A percentile compares a stretch with the other conserved stretches of the same genome.
Conservation (phyloP, 2,888 invertebrate species). For the Pomacea canaliculata region DNA sequence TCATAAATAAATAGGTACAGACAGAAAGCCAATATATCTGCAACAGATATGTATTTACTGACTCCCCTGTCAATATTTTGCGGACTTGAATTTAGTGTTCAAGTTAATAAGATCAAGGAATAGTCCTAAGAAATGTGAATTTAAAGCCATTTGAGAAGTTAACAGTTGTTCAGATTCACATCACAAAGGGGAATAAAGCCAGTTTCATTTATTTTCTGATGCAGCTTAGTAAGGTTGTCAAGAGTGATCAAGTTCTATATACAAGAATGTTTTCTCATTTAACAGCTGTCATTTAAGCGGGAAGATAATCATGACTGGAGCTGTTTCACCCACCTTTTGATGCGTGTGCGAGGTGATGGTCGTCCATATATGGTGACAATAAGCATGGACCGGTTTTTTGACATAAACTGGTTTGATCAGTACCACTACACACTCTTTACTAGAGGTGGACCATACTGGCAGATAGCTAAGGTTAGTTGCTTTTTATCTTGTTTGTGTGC, state of each 20-base stretch:
- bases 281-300: slow-evolving; percentile 85
- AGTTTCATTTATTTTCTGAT: no score
- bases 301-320: slow-evolving; percentile 81
- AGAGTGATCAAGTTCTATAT: no score
- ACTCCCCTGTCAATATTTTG: no score
- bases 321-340: slow-evolving; percentile 80
- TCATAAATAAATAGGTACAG: no score
- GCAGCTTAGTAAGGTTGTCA: no score
- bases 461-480: slow-evolving; percentile 80
- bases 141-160: background rate
- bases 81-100: background rate
- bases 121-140: no score
- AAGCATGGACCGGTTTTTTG: slow-evolving; percentile 74
- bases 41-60: no score
- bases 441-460: slow-evolving; percentile 99
- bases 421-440: slow-evolving; percentile 90
- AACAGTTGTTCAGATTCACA: background rate
- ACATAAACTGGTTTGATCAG: slow-evolving; percentile 90
- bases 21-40: no score
- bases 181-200: no score
- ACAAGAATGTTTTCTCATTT: slow-evolving; percentile 47
- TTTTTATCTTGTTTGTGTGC: background rate
- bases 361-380: slow-evolving; percentile 88
- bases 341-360: slow-evolving; percentile 93
- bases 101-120: background rate